Base-by-base conservation (phyloP, 2,797 vertebrate genomes). In the Schizothorax lantsangensis region DNA sequence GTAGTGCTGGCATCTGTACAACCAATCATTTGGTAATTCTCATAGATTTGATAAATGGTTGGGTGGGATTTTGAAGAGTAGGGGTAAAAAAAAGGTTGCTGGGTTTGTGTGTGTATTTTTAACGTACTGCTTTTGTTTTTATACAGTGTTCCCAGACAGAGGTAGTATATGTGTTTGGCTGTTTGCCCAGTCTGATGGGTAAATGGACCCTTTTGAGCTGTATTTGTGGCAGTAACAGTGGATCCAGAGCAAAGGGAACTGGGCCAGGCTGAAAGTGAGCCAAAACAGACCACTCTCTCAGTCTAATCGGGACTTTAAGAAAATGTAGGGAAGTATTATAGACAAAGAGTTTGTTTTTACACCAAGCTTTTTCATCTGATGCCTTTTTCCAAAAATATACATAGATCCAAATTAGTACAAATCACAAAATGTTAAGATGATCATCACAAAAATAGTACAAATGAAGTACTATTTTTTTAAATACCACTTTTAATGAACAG, bases 101-200 rank as follows among this genome's bases (percentile, higher is more conserved):
- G 5, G 52, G 33, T 36, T 45, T 38, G 69, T 45, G 19, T 88
- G 26, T 62, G 72, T 52, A 15, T 64, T 33, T 72, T 57, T 73
- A 49, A 11, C 3, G 3, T 21, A 33, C 26, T 30, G 23, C 26
- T 83, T 82, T 19, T 71, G 14, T 52, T 81, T 30, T 68, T 79
- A 64, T 59, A 30, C 5, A 14, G 5, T 45, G 66, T 79, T 72
- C 36, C 10, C n/a, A 54, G 40, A 83, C 38, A 38, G 62, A 64
- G 38, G 21, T 21, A 40, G 69, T 71, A 21, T 26, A 54, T 45
- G 26, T 26, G 10, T 59, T 66, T 73, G 81, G 86, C 66, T 52
- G 68, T 81, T 79, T 75, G 82, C 81, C 81, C 66, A 43, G 69
- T 81, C 64, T 84, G 54, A 84, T 21, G 43, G 49, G 81, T 71